Conservation (phyloP, 2,888 invertebrate species). For the Timema cristinae region DNA sequence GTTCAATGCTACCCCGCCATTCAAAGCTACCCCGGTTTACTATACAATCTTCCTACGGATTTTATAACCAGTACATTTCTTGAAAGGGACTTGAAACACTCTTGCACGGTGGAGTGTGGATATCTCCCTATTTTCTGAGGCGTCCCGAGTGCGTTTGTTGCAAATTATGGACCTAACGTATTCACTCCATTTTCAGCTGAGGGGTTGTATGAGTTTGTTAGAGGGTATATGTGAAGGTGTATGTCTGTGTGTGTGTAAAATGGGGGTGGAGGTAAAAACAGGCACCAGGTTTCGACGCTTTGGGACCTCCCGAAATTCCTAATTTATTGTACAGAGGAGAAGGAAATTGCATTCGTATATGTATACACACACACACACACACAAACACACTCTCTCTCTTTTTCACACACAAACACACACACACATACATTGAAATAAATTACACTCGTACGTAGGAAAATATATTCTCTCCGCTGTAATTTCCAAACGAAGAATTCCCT, state of each 20-base stretch:
- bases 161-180: conserved; percentile 19
- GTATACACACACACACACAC: conserved; percentile 4
- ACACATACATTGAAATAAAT: conserved; percentile 10
- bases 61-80: no score
- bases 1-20: no score
- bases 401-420: neutral
- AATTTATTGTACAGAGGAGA: conserved; percentile 10
- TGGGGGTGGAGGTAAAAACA: conserved; percentile 15
- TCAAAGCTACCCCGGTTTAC: no score
- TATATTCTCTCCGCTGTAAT: neutral
- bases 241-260: neutral
- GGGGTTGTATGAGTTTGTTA: neutral
- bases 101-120: no score
- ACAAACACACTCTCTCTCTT: neutral
- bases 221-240: neutral
- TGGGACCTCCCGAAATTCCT: conserved; percentile 16
- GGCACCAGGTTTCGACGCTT: conserved; percentile 21
- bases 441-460: conserved; percentile 1
- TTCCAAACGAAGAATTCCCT: no score
- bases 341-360: conserved; percentile 15
- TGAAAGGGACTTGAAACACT: no score
- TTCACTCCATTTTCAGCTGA: conserved; percentile 21
- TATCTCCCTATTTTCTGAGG: no score
- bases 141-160: conserved; percentile 14
- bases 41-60: no score